A percentile compares a stretch with the other conserved stretches of the same genome.
Conservation (phyloP, 2,888 invertebrate genomes). For the Hypomecis atomaria region DNA sequence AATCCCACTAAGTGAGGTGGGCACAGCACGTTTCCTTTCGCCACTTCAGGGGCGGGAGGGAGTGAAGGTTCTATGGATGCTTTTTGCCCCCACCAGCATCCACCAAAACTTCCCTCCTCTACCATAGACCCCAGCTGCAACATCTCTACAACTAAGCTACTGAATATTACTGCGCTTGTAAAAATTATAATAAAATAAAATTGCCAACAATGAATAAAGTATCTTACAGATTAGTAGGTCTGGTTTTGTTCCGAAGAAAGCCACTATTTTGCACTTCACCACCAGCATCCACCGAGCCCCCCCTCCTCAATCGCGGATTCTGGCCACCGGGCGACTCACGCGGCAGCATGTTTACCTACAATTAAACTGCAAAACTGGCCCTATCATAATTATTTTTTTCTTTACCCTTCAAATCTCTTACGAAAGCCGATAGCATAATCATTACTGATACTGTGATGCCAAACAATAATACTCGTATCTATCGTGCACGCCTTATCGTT, state of each 20-base stretch:
- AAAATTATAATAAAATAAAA: not conserved
- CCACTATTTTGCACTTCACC: conserved; percentile 6
- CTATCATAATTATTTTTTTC: conserved; percentile 15
- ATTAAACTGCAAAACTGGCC: conserved; percentile 6
- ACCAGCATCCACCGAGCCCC: conserved; percentile 16
- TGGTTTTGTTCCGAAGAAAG: conserved; percentile 14
- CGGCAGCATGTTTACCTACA: conserved; percentile 27
- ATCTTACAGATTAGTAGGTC: conserved; percentile 23
- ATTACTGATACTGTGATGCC: conserved; percentile 22
- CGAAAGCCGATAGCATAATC: conserved; percentile 35
- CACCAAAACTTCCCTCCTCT: too few species aligned
- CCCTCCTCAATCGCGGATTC: conserved; percentile 1
- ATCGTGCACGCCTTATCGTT: conserved; percentile 18
- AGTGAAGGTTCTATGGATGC: too few species aligned
- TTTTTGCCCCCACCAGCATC: too few species aligned
- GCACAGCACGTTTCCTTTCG: too few species aligned
- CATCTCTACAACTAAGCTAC: too few species aligned
- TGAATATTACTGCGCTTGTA: not conserved
- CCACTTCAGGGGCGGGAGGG: too few species aligned
- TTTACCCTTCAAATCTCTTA: conserved; percentile 30
- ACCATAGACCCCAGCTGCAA: too few species aligned
- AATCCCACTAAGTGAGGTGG: too few species aligned
- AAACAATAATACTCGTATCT: conserved; percentile 8
- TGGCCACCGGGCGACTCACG: conserved; percentile 16
- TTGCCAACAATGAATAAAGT: not conserved